phyloP scores from a whole-genome alignment of 1,140 invertebrate species.

The Cecropterus lyciades region DNA sequence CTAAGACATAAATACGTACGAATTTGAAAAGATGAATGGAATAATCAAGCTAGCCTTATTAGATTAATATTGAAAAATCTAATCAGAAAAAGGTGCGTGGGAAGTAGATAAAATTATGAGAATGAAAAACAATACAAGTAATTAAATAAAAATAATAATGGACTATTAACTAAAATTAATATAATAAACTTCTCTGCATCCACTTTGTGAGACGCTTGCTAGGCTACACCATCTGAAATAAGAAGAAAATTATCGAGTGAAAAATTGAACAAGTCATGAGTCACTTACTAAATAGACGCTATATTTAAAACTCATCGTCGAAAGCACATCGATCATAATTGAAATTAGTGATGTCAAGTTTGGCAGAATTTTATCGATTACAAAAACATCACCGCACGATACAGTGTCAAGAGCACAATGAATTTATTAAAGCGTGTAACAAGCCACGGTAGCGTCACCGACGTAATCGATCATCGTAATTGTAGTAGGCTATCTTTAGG shows the following conservation, averaged over 20 bases:
- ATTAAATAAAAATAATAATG: background rate
- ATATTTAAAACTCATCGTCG: slow-evolving; percentile 43
- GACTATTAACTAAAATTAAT: slow-evolving; percentile 7
- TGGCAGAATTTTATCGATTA: slow-evolving; percentile 64
- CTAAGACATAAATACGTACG: too few relatives aligned
- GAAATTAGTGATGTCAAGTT: slow-evolving; percentile 61
- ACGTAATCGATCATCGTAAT: slow-evolving; percentile 74
- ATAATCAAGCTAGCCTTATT: background rate
- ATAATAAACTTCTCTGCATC: slow-evolving; percentile 27
- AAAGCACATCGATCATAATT: slow-evolving; percentile 63
- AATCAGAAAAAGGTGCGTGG: slow-evolving; percentile 15
- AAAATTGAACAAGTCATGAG: slow-evolving; percentile 41
- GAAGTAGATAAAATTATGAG: slow-evolving; percentile 11
- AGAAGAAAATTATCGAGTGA: slow-evolving; percentile 30
- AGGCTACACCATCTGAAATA: slow-evolving; percentile 45
- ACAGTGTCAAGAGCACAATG: slow-evolving; percentile 53
- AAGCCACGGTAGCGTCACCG: slow-evolving; percentile 50
- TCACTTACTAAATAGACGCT: slow-evolving; percentile 30
- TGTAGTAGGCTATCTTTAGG: slow-evolving; percentile 55
- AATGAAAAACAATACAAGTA: background rate
- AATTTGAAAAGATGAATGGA: background rate
- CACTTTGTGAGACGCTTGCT: background rate
- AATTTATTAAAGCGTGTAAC: slow-evolving; percentile 60
- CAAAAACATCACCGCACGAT: slow-evolving; percentile 46
- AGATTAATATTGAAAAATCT: background rate